Evolutionary conservation across 2,888 invertebrate species (phyloP).

Genomic region (Platycnemis pennipes): DNA sequence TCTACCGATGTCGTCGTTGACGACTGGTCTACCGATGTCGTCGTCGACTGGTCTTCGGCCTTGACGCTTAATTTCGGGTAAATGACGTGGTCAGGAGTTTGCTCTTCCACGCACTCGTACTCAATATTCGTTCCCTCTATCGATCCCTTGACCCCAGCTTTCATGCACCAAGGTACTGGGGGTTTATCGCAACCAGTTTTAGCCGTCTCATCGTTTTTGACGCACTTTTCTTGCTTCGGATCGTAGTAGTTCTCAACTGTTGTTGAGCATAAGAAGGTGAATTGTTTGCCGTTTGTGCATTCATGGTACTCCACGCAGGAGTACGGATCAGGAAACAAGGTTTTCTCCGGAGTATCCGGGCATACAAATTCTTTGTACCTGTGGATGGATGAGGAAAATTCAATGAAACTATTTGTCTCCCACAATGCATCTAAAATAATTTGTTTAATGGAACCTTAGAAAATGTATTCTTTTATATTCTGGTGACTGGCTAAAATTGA

Average conservation of each 20-base stretch:
- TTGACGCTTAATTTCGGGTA: neutral
- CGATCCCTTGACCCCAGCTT: neutral
- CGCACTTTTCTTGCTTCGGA: neutral
- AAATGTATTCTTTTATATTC: no score
- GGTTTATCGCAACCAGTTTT: neutral
- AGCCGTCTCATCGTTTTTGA: neutral
- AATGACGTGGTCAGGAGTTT: neutral
- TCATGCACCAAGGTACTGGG: neutral
- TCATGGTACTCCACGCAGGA: conserved; percentile 7
- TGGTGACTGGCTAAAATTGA: no score
- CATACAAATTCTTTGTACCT: neutral
- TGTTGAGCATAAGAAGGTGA: neutral
- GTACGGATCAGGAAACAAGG: neutral
- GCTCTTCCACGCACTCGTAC: neutral
- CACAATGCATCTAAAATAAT: no score
- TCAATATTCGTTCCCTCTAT: neutral
- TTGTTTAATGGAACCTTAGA: no score
- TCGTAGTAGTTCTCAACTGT: neutral
- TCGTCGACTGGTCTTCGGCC: no score
- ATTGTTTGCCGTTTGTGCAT: neutral
- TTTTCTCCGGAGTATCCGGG: neutral
- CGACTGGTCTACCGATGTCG: no score
- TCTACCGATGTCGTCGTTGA: no score
- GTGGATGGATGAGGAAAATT: neutral
- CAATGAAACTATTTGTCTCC: no score